These are phyloP conservation scores for Drusus annulatus DNA, from an alignment of 1,140 invertebrate genomes.

Conservation along the genomic window DNA sequence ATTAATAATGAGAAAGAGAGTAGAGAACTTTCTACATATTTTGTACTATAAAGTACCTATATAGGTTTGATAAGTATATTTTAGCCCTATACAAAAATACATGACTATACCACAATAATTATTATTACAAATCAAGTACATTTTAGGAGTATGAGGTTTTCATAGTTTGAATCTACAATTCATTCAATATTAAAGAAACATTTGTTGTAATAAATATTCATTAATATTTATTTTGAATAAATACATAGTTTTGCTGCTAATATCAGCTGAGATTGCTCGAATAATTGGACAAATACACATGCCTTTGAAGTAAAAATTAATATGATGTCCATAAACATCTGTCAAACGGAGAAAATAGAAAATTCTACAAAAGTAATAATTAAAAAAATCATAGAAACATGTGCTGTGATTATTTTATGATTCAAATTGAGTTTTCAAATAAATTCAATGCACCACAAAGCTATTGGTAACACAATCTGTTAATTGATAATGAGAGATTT, in stretches of 20 bases:
- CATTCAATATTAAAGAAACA: slow-evolving; percentile 8
- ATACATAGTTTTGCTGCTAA: not conserved
- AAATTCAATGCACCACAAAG: no score
- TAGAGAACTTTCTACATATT: slow-evolving; percentile 51
- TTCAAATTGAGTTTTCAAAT: no score
- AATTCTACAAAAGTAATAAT: no score
- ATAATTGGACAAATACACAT: not conserved
- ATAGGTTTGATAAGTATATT: slow-evolving; percentile 52
- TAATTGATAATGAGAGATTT: no score
- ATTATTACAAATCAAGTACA: slow-evolving; percentile 28
- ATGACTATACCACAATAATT: slow-evolving; percentile 41
- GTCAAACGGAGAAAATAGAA: no score
- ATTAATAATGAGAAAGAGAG: slow-evolving; percentile 45
- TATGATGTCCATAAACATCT: no score
- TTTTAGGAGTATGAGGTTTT: slow-evolving; percentile 32
- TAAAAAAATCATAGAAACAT: no score
- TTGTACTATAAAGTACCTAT: slow-evolving; percentile 55
- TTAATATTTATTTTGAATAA: slow-evolving; percentile 2
- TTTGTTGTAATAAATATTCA: not conserved
- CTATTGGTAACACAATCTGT: not conserved
- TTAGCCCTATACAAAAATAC: slow-evolving; percentile 54
- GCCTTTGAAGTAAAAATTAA: not conserved
- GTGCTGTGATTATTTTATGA: no score
- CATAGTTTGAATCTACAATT: slow-evolving; percentile 36
- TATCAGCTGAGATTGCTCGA: not conserved